Percentiles rank a stretch among this genome's conserved stretches.
These are phyloP conservation scores for Chitala chitala DNA, from an alignment of 2,113 vertebrate genomes.

Conservation along the genomic window DNA sequence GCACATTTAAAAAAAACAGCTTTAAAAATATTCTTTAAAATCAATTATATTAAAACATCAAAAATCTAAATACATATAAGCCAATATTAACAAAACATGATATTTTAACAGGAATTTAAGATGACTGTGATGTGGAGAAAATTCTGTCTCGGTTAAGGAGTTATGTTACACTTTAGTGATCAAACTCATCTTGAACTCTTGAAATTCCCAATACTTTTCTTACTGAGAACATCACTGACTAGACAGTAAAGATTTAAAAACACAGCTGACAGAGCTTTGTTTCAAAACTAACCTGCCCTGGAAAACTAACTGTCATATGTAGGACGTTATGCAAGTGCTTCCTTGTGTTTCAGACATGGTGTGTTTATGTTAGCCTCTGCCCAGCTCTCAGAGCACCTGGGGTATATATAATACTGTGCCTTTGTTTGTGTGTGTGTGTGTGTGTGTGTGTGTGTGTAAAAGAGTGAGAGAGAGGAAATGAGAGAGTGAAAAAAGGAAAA, in stretches of 20 bases:
- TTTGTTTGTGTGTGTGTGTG: background rate
- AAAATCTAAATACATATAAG: background rate
- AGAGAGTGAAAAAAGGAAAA: no score
- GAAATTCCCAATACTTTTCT: no score
- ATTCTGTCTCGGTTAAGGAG: background rate
- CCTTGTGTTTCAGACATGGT: background rate
- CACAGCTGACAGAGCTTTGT: background rate
- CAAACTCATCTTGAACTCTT: conserved; percentile 1
- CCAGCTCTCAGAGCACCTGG: conserved; percentile 10
- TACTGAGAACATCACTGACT: background rate
- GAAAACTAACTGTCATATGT: background rate
- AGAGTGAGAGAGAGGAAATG: no score
- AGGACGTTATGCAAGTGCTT: conserved; percentile 17
- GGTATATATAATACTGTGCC: background rate
- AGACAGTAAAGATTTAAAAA: background rate
- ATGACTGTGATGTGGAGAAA: background rate
- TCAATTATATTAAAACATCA: background rate
- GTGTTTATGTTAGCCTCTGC: conserved; percentile 5
- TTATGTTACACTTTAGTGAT: conserved; percentile 15
- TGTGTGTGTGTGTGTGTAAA: background rate
- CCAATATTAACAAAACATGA: background rate
- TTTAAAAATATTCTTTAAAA: background rate
- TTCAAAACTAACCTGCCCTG: background rate
- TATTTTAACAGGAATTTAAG: conserved; percentile 2
- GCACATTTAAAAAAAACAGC: background rate